Conservation (phyloP, 2,888 invertebrate genomes). For the Ferrisia virgata region DNA sequence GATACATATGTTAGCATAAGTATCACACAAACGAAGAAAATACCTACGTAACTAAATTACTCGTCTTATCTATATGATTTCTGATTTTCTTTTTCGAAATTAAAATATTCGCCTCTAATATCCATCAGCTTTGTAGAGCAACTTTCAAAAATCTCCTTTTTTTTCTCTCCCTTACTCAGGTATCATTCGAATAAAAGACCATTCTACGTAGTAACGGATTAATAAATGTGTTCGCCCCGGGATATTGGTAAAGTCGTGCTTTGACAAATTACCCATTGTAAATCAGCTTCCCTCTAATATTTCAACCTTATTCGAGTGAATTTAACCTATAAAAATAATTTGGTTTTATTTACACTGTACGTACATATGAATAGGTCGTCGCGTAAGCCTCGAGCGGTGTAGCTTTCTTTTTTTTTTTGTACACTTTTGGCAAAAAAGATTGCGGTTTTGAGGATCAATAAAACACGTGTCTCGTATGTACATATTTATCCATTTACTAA, state of each 20-base stretch:
- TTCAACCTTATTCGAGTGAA: background rate
- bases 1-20: no score
- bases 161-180: background rate
- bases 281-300: background rate
- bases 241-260: conserved; percentile 14
- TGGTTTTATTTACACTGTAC: conserved; percentile 7
- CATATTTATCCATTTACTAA: background rate
- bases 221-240: background rate
- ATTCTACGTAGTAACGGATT: conserved; percentile 15
- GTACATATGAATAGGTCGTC: background rate
- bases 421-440: background rate
- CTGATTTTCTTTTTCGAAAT: no score
- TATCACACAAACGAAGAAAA: no score
- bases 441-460: conserved; percentile 5
- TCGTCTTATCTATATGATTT: no score
- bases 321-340: conserved; percentile 4
- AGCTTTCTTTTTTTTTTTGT: background rate
- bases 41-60: no score
- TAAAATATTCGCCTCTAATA: no score
- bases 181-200: background rate
- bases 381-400: background rate
- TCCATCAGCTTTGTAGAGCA: no score
- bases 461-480: background rate
- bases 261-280: background rate
- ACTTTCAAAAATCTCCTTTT: no score